These are phyloP conservation scores for Chaunax sp. DNA, from an alignment of 2,797 vertebrate species.

Conservation along the genomic window DNA sequence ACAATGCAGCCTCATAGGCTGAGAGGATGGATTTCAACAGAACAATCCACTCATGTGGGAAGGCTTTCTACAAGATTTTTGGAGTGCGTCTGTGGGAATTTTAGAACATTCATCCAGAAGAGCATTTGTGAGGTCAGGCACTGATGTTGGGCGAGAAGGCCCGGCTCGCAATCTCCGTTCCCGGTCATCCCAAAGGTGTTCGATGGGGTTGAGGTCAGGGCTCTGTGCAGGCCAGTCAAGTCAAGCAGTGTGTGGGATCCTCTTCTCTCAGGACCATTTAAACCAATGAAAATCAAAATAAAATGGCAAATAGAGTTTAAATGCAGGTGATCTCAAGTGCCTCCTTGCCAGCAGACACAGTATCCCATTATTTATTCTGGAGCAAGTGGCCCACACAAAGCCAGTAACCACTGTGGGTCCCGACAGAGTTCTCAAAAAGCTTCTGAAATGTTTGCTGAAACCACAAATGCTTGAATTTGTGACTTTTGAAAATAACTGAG, in stretches of 20 bases:
- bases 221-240: not conserved
- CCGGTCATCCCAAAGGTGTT: not conserved
- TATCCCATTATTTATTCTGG: conserved; percentile 22
- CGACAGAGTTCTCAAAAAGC: conserved; percentile 12
- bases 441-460: conserved; percentile 33
- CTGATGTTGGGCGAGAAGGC: not conserved
- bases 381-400: conserved; percentile 30
- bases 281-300: not conserved
- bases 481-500: conserved; percentile 22
- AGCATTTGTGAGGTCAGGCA: not conserved
- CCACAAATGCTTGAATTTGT: conserved; percentile 32
- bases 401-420: conserved; percentile 36
- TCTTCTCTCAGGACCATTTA: no score
- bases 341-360: conserved; percentile 8
- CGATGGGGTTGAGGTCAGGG: not conserved
- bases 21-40: no score
- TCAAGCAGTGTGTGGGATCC: no score
- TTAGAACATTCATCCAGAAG: not conserved
- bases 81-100: not conserved
- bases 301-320: not conserved
- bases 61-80: no score
- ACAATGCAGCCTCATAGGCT: no score
- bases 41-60: no score
- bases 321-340: conserved; percentile 23
- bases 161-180: not conserved